These are phyloP conservation scores for Therioaphis trifolii DNA, from an alignment of 2,888 invertebrate species.

Conservation along the genomic window DNA sequence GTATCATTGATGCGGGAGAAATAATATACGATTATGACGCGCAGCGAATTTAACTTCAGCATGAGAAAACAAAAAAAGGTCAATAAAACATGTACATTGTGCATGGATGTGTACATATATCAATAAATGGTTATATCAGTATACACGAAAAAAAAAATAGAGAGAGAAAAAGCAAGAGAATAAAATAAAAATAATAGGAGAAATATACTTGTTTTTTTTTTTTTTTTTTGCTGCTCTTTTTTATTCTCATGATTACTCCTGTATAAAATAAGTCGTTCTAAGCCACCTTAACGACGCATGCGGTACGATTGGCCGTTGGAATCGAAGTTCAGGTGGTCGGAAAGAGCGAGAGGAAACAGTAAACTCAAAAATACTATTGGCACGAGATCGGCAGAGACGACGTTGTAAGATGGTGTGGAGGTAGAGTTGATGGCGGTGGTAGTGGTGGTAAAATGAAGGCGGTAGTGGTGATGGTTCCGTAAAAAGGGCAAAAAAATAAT, in stretches of 20 bases:
- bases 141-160: background rate
- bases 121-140: slow-evolving; percentile 22
- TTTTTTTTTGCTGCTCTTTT: too few species aligned
- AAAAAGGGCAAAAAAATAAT: slow-evolving; percentile 46
- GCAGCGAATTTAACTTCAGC: background rate
- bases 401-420: background rate
- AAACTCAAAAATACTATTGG: background rate
- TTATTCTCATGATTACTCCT: slow-evolving; percentile 4
- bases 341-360: background rate
- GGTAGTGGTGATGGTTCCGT: background rate
- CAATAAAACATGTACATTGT: slow-evolving; percentile 15
- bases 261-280: slow-evolving; percentile 39
- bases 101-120: background rate
- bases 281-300: slow-evolving; percentile 38
- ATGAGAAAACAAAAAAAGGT: background rate
- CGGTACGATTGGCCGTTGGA: background rate
- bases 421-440: background rate
- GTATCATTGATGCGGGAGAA: background rate
- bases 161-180: background rate
- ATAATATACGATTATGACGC: too few species aligned
- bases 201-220: slow-evolving; percentile 28
- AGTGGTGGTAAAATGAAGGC: background rate
- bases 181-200: too few species aligned
- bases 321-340: background rate
- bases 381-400: too few species aligned